Conservation (phyloP, 2,888 invertebrate genomes). For the Drosophila meridiana region DNA sequence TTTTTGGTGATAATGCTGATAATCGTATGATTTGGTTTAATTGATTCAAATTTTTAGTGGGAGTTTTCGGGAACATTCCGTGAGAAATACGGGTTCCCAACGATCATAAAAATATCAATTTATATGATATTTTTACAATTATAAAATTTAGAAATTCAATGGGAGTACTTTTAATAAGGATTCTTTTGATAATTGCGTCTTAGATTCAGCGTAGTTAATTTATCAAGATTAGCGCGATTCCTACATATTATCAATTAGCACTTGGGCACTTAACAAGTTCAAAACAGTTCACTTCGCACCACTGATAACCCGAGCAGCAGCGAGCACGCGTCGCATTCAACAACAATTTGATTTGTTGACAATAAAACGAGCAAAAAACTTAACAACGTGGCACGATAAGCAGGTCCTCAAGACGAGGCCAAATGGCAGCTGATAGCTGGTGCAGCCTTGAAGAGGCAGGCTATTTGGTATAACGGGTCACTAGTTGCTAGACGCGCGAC, state of each 20-base stretch:
- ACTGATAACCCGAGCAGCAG: conserved; percentile 41
- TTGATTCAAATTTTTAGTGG: conserved; percentile 23
- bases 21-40: conserved; percentile 31
- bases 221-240: conserved; percentile 23
- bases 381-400: conserved; percentile 36
- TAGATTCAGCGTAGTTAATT: conserved; percentile 41
- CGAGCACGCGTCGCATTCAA: conserved; percentile 49
- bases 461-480: background rate
- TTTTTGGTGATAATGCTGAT: conserved; percentile 36
- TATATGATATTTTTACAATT: background rate
- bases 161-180: background rate
- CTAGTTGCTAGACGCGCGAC: conserved; percentile 22
- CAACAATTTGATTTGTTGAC: conserved; percentile 35
- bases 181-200: conserved; percentile 54
- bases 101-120: background rate
- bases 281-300: conserved; percentile 61
- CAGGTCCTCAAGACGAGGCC: conserved; percentile 17
- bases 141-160: conserved; percentile 1
- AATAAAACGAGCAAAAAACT: background rate
- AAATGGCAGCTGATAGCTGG: conserved; percentile 3
- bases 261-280: conserved; percentile 57
- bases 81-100: background rate
- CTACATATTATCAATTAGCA: conserved; percentile 70
- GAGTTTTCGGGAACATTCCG: conserved; percentile 19
- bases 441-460: conserved; percentile 18